Conservation (phyloP, 2,797 vertebrate genomes). For the Spheniscus humboldti region DNA sequence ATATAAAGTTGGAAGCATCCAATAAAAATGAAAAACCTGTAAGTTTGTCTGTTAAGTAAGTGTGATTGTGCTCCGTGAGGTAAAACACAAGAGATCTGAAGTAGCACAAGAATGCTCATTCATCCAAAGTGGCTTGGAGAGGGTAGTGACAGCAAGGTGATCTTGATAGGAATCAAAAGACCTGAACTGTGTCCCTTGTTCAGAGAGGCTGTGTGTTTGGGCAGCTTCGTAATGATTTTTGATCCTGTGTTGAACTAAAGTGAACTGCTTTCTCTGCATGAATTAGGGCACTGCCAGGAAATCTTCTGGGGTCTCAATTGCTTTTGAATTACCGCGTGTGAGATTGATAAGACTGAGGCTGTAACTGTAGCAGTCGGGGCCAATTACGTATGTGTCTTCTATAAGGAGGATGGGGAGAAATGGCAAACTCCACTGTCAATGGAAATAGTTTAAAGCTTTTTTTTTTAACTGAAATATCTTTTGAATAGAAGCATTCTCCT, state of each 20-base stretch:
- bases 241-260: not conserved
- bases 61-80: not conserved
- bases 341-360: not conserved
- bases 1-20: slow-evolving; percentile 54
- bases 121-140: not conserved
- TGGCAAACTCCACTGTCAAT: not conserved
- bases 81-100: not conserved
- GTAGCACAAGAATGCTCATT: not conserved
- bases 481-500: not conserved
- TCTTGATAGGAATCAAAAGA: not conserved
- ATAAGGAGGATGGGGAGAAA: not conserved
- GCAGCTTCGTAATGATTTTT: not conserved
- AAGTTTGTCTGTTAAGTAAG: not conserved
- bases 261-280: not conserved
- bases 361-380: not conserved
- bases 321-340: not conserved
- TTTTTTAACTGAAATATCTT: not conserved
- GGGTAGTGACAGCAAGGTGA: not conserved
- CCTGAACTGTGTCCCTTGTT: not conserved
- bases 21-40: slow-evolving; percentile 36
- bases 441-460: not conserved
- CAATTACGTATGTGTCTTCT: not conserved
- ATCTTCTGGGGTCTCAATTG: not conserved
- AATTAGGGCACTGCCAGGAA: not conserved
- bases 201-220: not conserved